These are phyloP conservation scores for Coleophora deauratella DNA, from an alignment of 2,888 invertebrate genomes.

Conservation along the genomic window DNA sequence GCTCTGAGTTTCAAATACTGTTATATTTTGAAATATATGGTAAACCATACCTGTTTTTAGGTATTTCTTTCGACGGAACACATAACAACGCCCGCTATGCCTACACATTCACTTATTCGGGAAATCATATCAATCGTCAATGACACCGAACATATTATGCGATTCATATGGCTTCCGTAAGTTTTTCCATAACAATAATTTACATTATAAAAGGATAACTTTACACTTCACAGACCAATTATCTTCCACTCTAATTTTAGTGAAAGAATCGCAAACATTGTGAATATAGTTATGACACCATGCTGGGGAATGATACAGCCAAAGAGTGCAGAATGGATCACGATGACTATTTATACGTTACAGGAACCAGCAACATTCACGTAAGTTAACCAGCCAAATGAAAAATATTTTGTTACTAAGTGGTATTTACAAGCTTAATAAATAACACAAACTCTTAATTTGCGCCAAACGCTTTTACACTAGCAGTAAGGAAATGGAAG, in stretches of 20 bases:
- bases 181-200: constrained; percentile 56
- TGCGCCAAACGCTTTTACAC: no score
- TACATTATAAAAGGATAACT: no score
- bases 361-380: constrained; percentile 64
- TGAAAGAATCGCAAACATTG: constrained; percentile 59
- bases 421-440: no score
- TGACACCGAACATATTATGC: constrained; percentile 50
- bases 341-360: constrained; percentile 60
- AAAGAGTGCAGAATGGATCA: constrained; percentile 54
- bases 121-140: constrained; percentile 57
- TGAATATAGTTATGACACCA: constrained; percentile 64
- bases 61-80: constrained; percentile 57
- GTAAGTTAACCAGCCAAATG: constrained; percentile 42
- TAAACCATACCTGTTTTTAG: constrained; percentile 21
- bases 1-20: neutral
- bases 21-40: no score
- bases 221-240: no score
- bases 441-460: no score
- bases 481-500: no score
- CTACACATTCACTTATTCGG: constrained; percentile 55
- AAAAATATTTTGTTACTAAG: no score
- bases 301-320: constrained; percentile 65
- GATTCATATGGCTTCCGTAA: constrained; percentile 69
- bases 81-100: constrained; percentile 47
- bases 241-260: constrained; percentile 20